Conservation (phyloP, 1,140 invertebrate species). For the Bombus ignitus region DNA sequence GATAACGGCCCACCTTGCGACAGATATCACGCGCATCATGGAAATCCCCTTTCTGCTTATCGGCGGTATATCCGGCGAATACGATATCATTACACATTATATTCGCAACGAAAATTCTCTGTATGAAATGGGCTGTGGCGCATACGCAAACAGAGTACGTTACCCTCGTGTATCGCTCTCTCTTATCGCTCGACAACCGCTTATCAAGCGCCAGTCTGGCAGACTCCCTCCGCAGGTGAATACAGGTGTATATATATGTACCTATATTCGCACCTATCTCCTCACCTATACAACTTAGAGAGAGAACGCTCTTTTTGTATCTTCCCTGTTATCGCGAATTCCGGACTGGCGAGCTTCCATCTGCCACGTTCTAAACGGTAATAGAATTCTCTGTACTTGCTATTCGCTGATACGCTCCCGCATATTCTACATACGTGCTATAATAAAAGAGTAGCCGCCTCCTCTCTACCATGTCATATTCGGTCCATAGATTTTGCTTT, state of each 20-base stretch:
- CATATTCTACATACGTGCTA: constrained; percentile 28
- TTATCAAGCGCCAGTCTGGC: constrained; percentile 74
- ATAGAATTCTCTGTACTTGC: constrained; percentile 63
- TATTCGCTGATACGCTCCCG: constrained; percentile 33
- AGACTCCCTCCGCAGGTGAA: constrained; percentile 70
- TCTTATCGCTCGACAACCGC: constrained; percentile 71
- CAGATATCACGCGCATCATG: constrained; percentile 39
- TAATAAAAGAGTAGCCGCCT: constrained; percentile 39
- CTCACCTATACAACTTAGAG: constrained; percentile 35
- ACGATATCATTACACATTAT: constrained; percentile 22
- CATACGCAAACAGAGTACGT: constrained; percentile 61
- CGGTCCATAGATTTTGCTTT: not conserved
- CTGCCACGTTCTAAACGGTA: constrained; percentile 54
- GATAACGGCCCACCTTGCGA: constrained; percentile 27
- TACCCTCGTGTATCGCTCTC: constrained; percentile 66
- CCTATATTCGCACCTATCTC: constrained; percentile 42
- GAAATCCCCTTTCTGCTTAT: constrained; percentile 56
- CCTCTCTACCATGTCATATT: not conserved
- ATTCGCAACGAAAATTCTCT: constrained; percentile 36
- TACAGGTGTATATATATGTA: constrained; percentile 57
- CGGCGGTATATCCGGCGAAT: not conserved
- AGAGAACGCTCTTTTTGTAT: constrained; percentile 64
- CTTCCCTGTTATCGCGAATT: constrained; percentile 65
- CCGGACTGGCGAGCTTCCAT: constrained; percentile 60
- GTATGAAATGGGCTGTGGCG: constrained; percentile 42